Evolutionary conservation across 1,140 invertebrate genomes (phyloP), one percentile per base, ranked within the genome.

Genomic region (Drosophila parabipectinata): DNA sequence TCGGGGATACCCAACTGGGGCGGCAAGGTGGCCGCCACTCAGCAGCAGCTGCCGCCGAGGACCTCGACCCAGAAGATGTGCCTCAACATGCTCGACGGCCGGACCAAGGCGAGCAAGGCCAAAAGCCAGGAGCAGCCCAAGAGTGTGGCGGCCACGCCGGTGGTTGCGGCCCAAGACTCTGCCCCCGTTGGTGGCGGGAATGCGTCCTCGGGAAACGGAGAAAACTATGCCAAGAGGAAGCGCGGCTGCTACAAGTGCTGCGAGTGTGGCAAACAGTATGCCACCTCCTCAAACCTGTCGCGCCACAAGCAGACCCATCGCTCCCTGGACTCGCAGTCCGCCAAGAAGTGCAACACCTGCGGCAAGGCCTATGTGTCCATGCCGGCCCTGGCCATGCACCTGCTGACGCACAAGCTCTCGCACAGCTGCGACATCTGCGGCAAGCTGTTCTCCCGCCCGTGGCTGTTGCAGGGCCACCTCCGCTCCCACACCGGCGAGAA

Each of bases 261-360:
- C 60, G 97, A 99, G 88, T 99, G 98, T 83, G 98, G 98, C 14
- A 99, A 99, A 90, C 95, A 97, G 77, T 99, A 99, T 88, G 98
- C 98, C 12, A 99, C 98, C 0, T 98, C 97, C 1, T 98, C 97
- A 24, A 99, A 99, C 92, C 94, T 99, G 47, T 98, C 97, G 12
- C 94, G 98, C 44, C 98, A 99, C 93, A 99, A 99, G 91, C 98
- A 99, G 92, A 99, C 98, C 0, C 98, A 99, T 89, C 95, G 98
- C 14, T 97, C 96, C 80, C 94, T 99, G 18, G 98, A 99, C 91
- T 98, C 97, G 0, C 95, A 97, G 68, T 95, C 96, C 61, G 98
- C 98, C 2, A 98, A 98, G 92, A 96, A 97, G 82, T 99, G 98
- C 93, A 95, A 95, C 62, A 97, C 97, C 44, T 99, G 98, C 91